Conservation (phyloP, 1,140 invertebrate genomes). For the Uloborus diversus region DNA sequence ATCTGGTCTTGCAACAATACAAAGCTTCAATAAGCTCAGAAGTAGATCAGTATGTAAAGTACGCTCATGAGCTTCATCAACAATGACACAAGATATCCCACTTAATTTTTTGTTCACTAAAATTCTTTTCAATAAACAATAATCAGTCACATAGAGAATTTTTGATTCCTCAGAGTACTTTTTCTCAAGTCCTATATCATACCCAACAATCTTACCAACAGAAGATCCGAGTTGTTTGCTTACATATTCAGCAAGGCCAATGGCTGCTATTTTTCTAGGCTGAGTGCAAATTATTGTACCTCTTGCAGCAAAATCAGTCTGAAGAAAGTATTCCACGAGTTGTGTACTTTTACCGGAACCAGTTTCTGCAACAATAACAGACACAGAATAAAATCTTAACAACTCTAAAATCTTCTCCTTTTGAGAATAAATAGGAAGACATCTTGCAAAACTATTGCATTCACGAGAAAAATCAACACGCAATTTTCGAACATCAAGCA, state of each 20-base stretch:
- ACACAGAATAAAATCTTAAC: conserved; percentile 75
- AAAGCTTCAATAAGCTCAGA: conserved; percentile 82
- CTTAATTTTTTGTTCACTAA: conserved; percentile 82
- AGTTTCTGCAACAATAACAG: conserved; percentile 84
- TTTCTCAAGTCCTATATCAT: conserved; percentile 97
- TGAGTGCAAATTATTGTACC: conserved; percentile 90
- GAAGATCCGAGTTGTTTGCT: conserved; percentile 84
- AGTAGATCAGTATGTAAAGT: conserved; percentile 94
- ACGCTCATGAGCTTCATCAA: conserved; percentile 97
- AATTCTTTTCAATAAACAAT: conserved; percentile 86
- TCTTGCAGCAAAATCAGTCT: conserved; percentile 80
- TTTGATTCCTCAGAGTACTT: conserved; percentile 86
- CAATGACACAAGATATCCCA: conserved; percentile 77
- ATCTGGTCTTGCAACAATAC: conserved; percentile 80
- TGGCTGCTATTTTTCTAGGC: conserved; percentile 93
- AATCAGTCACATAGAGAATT: conserved; percentile 96
- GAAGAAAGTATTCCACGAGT: conserved; percentile 85
- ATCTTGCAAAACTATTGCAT: conserved; percentile 70
- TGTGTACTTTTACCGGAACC: conserved; percentile 97
- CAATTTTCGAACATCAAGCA: conserved; percentile 3
- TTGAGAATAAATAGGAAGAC: conserved; percentile 84
- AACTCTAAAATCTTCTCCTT: conserved; percentile 77
- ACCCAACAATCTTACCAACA: conserved; percentile 87
- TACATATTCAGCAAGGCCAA: conserved; percentile 90
- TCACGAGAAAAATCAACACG: conserved; percentile 24